phyloP scores from a whole-genome alignment of 1,140 invertebrate species.

The Aphelinus atriplicis region DNA sequence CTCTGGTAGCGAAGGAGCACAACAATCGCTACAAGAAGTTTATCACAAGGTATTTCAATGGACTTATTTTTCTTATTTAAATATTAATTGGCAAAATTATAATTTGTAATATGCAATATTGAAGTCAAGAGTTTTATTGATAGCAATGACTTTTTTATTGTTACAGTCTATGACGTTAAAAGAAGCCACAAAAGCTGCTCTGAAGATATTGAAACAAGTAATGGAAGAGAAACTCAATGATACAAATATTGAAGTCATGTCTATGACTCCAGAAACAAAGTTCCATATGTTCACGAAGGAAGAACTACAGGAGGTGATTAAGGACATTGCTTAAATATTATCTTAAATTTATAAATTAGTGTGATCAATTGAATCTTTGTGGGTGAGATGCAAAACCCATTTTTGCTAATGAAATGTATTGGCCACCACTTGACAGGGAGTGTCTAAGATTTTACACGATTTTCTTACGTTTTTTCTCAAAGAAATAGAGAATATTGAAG shows the following conservation, averaged over 20 bases:
- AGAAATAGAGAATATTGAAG: constrained; percentile 34
- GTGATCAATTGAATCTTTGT: constrained; percentile 13
- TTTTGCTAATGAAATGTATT: constrained; percentile 22
- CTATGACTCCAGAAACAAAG: constrained; percentile 84
- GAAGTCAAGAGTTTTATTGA: too few species aligned
- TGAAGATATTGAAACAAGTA: constrained; percentile 98
- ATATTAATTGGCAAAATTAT: too few species aligned
- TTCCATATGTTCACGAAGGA: constrained; percentile 93
- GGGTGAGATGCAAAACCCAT: constrained; percentile 2
- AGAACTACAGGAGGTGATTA: constrained; percentile 91
- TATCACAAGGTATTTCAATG: constrained; percentile 78
- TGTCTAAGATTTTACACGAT: constrained; percentile 20
- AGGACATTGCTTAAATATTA: constrained; percentile 73
- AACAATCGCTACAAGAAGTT: constrained; percentile 92
- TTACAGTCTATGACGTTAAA: constrained; percentile 94
- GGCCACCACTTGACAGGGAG: constrained; percentile 17
- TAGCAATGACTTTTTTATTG: constrained; percentile 38
- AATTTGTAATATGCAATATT: too few species aligned
- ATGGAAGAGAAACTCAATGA: constrained; percentile 99
- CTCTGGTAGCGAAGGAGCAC: constrained; percentile 98
- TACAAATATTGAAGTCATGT: constrained; percentile 97
- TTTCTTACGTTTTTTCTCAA: constrained; percentile 42
- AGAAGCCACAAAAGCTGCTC: constrained; percentile 90
- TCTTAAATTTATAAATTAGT: background rate
- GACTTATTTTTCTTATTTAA: too few species aligned